phyloP scores from a whole-genome alignment of 2,797 vertebrate species.

The Parauchenoglanis punctatus region DNA sequence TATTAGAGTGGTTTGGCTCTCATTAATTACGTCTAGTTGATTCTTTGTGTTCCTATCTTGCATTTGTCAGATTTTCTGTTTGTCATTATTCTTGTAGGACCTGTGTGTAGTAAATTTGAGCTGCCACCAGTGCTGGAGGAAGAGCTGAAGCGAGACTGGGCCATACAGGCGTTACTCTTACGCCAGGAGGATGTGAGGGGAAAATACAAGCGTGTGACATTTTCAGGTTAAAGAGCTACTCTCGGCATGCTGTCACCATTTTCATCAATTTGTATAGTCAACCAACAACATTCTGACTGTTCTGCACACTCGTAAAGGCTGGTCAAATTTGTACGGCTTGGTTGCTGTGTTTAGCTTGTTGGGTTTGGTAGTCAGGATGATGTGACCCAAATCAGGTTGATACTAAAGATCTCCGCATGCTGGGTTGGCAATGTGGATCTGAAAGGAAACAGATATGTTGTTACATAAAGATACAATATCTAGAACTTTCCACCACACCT shows the following conservation, averaged over 20 bases:
- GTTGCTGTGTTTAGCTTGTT: not conserved
- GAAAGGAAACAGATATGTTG: not conserved
- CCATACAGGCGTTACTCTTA: constrained; percentile 73
- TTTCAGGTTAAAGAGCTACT: constrained; percentile 69
- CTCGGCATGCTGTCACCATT: not conserved
- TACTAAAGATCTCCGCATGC: not conserved
- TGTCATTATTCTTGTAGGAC: constrained; percentile 43
- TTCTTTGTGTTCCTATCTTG: not conserved
- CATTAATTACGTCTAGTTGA: not conserved
- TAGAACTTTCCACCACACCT: not conserved
- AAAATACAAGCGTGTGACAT: constrained; percentile 75
- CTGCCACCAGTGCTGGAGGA: constrained; percentile 71
- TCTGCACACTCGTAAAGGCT: not conserved
- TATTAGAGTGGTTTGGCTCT: not conserved
- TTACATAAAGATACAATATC: not conserved
- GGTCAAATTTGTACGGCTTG: not conserved
- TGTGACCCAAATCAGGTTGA: not conserved
- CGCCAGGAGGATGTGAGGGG: constrained; percentile 71
- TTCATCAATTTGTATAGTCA: not conserved
- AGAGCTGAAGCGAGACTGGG: constrained; percentile 78
- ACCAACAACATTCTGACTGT: not conserved
- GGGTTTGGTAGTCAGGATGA: not conserved
- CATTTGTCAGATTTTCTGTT: not conserved
- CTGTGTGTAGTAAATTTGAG: constrained; percentile 64
- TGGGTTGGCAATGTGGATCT: not conserved